Evolutionary conservation across 2,797 vertebrate genomes (phyloP).

Genomic region (Sparidentex hasta): DNA sequence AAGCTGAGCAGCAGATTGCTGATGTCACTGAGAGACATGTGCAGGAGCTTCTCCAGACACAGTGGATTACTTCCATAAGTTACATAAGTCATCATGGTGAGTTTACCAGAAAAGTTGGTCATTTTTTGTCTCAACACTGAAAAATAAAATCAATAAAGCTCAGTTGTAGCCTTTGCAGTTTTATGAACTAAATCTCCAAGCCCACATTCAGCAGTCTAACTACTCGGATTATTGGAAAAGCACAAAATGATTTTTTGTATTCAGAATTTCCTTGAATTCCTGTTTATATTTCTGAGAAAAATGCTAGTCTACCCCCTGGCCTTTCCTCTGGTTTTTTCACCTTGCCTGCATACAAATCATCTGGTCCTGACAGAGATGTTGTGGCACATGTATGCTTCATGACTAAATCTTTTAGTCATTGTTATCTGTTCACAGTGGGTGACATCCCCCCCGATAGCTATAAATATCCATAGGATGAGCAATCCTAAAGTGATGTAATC

Average conservation of each 20-base stretch:
- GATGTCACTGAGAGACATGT: neutral
- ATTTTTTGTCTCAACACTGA: conserved; percentile 1
- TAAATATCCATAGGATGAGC: conserved; percentile 49
- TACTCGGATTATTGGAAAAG: neutral
- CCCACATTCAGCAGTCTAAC: neutral
- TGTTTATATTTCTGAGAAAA: neutral
- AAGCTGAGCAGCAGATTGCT: neutral
- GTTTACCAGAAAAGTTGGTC: neutral
- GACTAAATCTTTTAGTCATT: conserved; percentile 8
- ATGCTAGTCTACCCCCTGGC: neutral
- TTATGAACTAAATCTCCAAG: neutral
- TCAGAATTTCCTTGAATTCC: neutral
- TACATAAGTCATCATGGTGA: neutral
- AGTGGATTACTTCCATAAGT: conserved; percentile 1
- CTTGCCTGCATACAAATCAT: conserved; percentile 7
- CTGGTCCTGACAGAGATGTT: neutral
- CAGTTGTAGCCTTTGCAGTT: neutral
- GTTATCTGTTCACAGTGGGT: conserved; percentile 32
- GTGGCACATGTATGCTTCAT: conserved; percentile 7
- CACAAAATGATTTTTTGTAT: neutral
- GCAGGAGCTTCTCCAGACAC: conserved; percentile 1
- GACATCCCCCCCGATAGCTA: conserved; percentile 23
- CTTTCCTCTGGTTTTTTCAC: conserved; percentile 8
- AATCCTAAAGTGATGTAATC: conserved; percentile 45
- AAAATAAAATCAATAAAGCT: conserved; percentile 14